phyloP scores from a whole-genome alignment of 2,113 vertebrate species.

The Aythya baeri region DNA sequence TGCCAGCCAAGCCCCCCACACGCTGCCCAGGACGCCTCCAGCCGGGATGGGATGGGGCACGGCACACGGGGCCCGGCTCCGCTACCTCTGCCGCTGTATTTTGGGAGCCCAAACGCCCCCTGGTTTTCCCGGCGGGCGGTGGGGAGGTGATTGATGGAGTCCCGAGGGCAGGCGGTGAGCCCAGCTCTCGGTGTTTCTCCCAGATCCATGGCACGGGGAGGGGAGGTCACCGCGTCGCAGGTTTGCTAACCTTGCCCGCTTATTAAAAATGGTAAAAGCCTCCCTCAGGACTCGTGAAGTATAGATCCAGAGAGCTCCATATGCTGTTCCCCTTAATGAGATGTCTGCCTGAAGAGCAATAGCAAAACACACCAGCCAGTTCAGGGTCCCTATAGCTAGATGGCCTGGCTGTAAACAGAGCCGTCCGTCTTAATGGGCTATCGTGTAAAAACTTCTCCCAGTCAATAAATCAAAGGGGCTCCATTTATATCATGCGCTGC shows the following conservation, averaged over 20 bases:
- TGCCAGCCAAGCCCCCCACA: background rate
- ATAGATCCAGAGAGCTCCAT: constrained; percentile 69
- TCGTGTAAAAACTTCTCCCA: constrained; percentile 76
- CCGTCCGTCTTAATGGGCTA: constrained; percentile 75
- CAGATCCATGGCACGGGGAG: constrained; percentile 55
- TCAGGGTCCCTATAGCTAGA: constrained; percentile 71
- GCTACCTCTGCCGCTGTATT: rapidly evolving
- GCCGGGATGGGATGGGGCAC: rapidly evolving
- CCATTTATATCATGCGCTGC: constrained; percentile 68
- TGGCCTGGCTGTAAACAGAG: constrained; percentile 77
- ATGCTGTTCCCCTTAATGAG: constrained; percentile 72
- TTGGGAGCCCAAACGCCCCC: background rate
- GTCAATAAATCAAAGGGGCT: constrained; percentile 75
- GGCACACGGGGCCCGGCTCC: background rate
- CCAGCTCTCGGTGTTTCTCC: constrained; percentile 5
- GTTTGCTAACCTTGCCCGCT: constrained; percentile 73
- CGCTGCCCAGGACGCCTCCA: background rate
- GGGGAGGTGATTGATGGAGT: constrained; percentile 45
- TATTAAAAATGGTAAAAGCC: constrained; percentile 77
- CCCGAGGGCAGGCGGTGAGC: background rate
- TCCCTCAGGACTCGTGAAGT: constrained; percentile 71
- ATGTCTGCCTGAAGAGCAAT: constrained; percentile 76
- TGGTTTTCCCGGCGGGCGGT: background rate
- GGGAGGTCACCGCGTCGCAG: constrained; percentile 63
- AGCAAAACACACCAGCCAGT: constrained; percentile 70